A percentile compares a stretch with the other conserved stretches of the same genome.
Evolutionary conservation across 2,113 vertebrate genomes (phyloP).

Genomic region (Isichthys henryi): DNA sequence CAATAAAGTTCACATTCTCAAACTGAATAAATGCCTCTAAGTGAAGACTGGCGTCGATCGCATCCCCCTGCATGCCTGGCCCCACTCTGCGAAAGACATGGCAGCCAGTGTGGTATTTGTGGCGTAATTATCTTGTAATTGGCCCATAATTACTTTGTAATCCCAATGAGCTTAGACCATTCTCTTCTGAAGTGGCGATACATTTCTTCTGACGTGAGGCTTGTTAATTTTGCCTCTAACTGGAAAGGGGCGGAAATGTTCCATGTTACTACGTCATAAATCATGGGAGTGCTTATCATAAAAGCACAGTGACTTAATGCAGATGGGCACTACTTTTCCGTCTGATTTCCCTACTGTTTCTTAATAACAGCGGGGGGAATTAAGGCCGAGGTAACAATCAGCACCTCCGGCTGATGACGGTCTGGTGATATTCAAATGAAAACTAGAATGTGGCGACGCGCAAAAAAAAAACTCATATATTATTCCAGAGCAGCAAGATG

Average conservation of each 20-base stretch:
- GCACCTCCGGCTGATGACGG: neutral
- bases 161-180: neutral
- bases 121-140: neutral
- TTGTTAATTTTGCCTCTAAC: constrained; percentile 14
- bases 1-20: neutral
- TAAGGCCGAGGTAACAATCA: neutral
- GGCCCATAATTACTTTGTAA: constrained; percentile 15
- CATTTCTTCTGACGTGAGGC: constrained; percentile 3
- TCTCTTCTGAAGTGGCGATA: neutral
- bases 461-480: neutral
- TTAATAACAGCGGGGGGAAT: neutral
- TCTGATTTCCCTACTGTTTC: neutral
- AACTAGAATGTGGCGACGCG: neutral
- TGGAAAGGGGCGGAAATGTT: constrained; percentile 8
- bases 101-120: neutral
- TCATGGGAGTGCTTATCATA: constrained; percentile 7
- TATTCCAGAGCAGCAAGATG: neutral
- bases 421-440: neutral
- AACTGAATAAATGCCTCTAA: neutral
- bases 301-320: neutral
- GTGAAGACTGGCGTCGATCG: neutral
- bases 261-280: constrained; percentile 12
- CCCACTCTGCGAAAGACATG: neutral
- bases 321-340: neutral
- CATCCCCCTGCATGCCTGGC: neutral